phyloP scores from a whole-genome alignment of 1,140 invertebrate genomes.

The Eupeodes corollae region DNA sequence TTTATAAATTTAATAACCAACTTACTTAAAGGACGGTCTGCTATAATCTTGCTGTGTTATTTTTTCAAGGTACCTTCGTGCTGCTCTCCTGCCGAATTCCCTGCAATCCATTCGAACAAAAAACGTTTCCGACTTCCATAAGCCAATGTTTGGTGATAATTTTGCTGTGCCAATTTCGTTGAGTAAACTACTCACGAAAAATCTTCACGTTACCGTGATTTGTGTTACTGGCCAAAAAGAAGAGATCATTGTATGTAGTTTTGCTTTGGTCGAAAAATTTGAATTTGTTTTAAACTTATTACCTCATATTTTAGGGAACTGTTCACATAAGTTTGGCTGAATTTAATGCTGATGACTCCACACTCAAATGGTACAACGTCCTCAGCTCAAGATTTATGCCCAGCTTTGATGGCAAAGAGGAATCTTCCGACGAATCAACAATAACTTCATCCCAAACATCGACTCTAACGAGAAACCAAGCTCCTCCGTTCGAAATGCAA shows the following conservation, averaged over 20 bases:
- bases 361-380: constrained; percentile 90
- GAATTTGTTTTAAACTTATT: neutral
- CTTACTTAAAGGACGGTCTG: constrained; percentile 3
- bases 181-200: constrained; percentile 70
- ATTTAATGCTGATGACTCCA: constrained; percentile 71
- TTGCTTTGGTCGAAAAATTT: neutral
- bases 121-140: constrained; percentile 56
- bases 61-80: constrained; percentile 61
- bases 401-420: constrained; percentile 55
- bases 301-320: constrained; percentile 60
- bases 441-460: constrained; percentile 94
- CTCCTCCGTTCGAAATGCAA: constrained; percentile 43
- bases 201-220: constrained; percentile 80
- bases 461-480: constrained; percentile 86
- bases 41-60: constrained; percentile 33
- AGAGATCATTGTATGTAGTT: constrained; percentile 73
- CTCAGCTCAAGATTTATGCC: constrained; percentile 78
- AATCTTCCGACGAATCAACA: constrained; percentile 92
- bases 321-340: constrained; percentile 91
- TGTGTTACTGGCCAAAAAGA: constrained; percentile 52
- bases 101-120: constrained; percentile 56
- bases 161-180: constrained; percentile 64
- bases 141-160: constrained; percentile 69
- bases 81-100: constrained; percentile 60
- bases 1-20: constrained; percentile 1